Evolutionary conservation across 2,113 vertebrate species (phyloP).

Genomic region (Poeciliopsis prolifica): DNA sequence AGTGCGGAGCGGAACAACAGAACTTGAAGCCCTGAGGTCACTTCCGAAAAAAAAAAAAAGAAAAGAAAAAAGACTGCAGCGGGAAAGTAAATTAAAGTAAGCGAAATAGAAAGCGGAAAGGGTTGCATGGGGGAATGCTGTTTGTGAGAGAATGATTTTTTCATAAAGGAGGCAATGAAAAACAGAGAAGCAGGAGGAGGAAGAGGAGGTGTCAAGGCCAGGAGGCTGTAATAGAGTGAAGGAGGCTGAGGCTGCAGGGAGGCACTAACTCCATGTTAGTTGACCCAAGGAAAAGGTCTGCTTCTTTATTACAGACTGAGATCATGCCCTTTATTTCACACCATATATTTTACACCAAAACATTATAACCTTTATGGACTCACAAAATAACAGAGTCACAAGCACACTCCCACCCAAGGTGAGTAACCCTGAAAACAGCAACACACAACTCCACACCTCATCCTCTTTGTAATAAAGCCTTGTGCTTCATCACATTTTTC

Average conservation of each 20-base stretch:
- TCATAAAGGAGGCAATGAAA: conserved; percentile 16
- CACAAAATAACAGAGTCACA: neutral
- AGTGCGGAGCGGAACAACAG: conserved; percentile 29
- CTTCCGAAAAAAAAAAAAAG: conserved; percentile 37
- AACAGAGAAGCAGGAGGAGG: neutral
- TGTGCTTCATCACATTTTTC: conserved; percentile 3
- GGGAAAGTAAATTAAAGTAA: conserved; percentile 62
- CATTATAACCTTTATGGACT: conserved; percentile 24
- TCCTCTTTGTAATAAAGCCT: conserved; percentile 35
- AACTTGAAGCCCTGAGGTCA: conserved; percentile 29
- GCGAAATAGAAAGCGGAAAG: conserved; percentile 56
- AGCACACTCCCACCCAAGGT: neutral
- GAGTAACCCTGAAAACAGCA: conserved; percentile 35
- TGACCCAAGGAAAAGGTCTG: conserved; percentile 14
- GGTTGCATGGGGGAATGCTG: conserved; percentile 32
- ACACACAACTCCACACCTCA: conserved; percentile 24
- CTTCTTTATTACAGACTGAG: conserved; percentile 42
- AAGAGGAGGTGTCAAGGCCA: conserved; percentile 17
- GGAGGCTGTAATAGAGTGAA: conserved; percentile 13
- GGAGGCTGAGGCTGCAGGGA: conserved; percentile 12
- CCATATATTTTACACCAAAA: conserved; percentile 11
- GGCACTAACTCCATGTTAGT: conserved; percentile 33
- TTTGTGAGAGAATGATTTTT: conserved; percentile 26
- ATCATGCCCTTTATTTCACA: conserved; percentile 33
- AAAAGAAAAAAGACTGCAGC: neutral